Conservation (phyloP, 2,888 invertebrate species). For the Lithophane ornitopus region DNA sequence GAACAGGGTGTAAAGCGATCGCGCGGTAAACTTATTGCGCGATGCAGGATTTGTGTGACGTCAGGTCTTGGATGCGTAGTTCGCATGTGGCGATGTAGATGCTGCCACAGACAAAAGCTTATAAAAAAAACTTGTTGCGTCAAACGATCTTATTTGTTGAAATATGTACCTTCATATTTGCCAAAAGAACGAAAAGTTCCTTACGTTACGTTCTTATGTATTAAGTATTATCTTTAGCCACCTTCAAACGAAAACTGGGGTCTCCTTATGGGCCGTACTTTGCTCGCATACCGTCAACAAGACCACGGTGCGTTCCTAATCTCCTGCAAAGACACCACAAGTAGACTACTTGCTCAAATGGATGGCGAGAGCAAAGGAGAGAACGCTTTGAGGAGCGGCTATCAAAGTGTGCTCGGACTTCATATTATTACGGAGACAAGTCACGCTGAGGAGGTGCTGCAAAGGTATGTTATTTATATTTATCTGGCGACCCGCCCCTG, state of each 20-base stretch:
- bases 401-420: constrained; percentile 85
- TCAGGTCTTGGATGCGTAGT: too few species aligned
- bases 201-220: not conserved
- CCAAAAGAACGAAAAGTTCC: not conserved
- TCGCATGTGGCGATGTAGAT: too few species aligned
- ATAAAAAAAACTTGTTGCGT: not conserved
- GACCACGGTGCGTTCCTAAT: constrained; percentile 78
- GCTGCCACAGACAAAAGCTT: too few species aligned
- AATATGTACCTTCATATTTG: not conserved
- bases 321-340: constrained; percentile 83
- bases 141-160: not conserved
- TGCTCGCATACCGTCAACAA: constrained; percentile 90
- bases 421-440: constrained; percentile 86
- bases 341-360: constrained; percentile 80
- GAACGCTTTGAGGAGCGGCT: constrained; percentile 84
- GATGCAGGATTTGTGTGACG: too few species aligned
- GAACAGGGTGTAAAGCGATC: too few species aligned
- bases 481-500: not conserved
- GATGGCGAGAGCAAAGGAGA: constrained; percentile 84
- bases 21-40: too few species aligned
- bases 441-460: constrained; percentile 81
- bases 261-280: constrained; percentile 93
- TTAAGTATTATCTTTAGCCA: constrained; percentile 72
- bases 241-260: constrained; percentile 92
- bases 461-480: constrained; percentile 66